Conservation (phyloP, 2,113 vertebrate species). For the Oreochromis spilurus region DNA sequence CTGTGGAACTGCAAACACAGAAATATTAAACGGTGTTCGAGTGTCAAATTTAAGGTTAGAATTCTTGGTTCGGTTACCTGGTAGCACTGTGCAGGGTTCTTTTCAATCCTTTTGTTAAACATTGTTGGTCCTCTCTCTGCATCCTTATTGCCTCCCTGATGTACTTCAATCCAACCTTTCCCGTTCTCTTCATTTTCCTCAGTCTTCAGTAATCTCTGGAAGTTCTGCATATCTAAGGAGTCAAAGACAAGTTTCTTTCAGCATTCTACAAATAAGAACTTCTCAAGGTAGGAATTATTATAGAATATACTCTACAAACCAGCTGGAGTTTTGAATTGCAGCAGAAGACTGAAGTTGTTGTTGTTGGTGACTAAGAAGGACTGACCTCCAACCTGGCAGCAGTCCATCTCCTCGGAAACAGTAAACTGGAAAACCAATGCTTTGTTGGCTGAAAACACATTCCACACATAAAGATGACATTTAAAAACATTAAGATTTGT, state of each 20-base stretch:
- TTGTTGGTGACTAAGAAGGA: slow-evolving; percentile 72
- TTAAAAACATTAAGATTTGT: background rate
- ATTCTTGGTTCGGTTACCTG: slow-evolving; percentile 54
- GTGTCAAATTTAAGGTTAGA: background rate
- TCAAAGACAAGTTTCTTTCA: background rate
- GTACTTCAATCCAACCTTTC: background rate
- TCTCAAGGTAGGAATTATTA: background rate
- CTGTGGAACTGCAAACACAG: slow-evolving; percentile 70
- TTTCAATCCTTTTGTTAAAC: slow-evolving; percentile 56
- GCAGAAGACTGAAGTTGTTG: slow-evolving; percentile 66
- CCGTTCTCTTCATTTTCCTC: accelerated
- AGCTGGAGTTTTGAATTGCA: slow-evolving; percentile 69
- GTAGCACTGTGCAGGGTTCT: slow-evolving; percentile 52
- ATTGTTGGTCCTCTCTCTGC: background rate
- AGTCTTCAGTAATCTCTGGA: slow-evolving; percentile 1
- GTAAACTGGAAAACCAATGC: slow-evolving; percentile 70
- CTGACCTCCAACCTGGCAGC: slow-evolving; percentile 73
- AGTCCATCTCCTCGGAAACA: slow-evolving; percentile 70
- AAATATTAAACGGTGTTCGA: background rate
- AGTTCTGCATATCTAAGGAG: slow-evolving; percentile 24
- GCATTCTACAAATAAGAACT: background rate
- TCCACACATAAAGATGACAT: background rate
- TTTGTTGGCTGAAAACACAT: slow-evolving; percentile 63
- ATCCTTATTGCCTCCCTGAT: slow-evolving; percentile 30
- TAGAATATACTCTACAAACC: slow-evolving; percentile 64